Evolutionary conservation across 2,888 invertebrate species (phyloP).

Genomic region (Papilio gigon): DNA sequence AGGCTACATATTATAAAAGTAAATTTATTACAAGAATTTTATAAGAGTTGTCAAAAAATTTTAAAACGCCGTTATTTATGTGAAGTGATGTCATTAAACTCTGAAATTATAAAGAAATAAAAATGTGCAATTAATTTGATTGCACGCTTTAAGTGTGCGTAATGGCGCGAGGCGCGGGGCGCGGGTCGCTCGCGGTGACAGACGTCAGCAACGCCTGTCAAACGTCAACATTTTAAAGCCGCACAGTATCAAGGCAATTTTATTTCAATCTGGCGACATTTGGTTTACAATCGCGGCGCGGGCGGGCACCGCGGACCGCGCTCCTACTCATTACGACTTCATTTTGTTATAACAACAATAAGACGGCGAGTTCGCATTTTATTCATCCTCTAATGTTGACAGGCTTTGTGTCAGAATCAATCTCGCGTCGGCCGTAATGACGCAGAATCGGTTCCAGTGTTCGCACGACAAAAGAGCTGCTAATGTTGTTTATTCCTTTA

Average conservation of each 20-base stretch:
- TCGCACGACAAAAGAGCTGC: constrained; percentile 67
- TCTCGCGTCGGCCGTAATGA: constrained; percentile 73
- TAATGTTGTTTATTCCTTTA: constrained; percentile 69
- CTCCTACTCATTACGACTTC: constrained; percentile 78
- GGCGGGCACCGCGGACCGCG: constrained; percentile 47
- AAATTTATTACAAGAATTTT: neutral
- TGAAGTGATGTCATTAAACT: neutral
- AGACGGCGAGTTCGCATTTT: constrained; percentile 57
- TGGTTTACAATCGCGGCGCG: constrained; percentile 56
- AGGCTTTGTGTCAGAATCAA: constrained; percentile 77
- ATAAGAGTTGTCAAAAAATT: neutral
- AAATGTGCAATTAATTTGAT: constrained; percentile 30
- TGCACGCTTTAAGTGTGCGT: constrained; percentile 32
- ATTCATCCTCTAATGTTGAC: constrained; percentile 70
- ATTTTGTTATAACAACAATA: constrained; percentile 80
- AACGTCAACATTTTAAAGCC: constrained; percentile 72
- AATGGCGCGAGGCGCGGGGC: constrained; percentile 10
- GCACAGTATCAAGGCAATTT: constrained; percentile 75
- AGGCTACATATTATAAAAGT: neutral
- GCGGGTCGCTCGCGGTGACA: constrained; percentile 53
- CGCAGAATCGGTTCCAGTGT: constrained; percentile 75
- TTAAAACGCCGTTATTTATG: neutral
- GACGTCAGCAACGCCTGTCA: constrained; percentile 78
- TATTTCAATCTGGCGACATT: constrained; percentile 77
- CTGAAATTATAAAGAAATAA: constrained; percentile 16